phyloP scores from a whole-genome alignment of 2,113 vertebrate species.

The Sceloporus undulatus region DNA sequence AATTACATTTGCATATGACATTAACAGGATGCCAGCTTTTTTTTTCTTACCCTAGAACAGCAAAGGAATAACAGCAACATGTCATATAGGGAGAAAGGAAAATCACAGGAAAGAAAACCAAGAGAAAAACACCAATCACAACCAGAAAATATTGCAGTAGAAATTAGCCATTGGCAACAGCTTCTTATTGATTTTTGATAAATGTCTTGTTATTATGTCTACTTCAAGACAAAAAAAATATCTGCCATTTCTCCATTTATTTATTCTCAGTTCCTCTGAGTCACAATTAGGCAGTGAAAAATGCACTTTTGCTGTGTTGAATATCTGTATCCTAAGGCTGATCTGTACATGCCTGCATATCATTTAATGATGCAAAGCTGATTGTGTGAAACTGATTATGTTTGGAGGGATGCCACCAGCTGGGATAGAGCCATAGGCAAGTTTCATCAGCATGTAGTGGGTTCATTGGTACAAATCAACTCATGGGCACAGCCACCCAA shows the following conservation, averaged over 20 bases:
- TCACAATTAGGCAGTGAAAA: constrained; percentile 18
- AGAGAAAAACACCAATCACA: constrained; percentile 32
- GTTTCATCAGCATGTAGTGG: background rate
- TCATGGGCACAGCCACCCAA: background rate
- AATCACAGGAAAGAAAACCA: constrained; percentile 8
- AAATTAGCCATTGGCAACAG: constrained; percentile 36
- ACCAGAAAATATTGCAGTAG: background rate
- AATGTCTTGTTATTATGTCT: background rate
- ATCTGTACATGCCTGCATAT: background rate
- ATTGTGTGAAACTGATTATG: background rate
- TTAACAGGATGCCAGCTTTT: background rate
- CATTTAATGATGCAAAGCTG: background rate
- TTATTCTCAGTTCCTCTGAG: constrained; percentile 46
- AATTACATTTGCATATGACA: too few relatives aligned
- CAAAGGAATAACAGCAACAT: background rate
- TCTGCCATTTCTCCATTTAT: constrained; percentile 9
- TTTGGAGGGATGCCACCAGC: background rate
- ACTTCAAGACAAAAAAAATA: background rate
- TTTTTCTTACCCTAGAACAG: background rate
- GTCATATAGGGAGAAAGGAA: background rate
- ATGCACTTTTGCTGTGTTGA: background rate
- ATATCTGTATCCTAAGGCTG: background rate
- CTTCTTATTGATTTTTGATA: constrained; percentile 37
- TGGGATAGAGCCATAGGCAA: too few relatives aligned
- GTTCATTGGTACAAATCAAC: background rate